Percentiles rank a stretch among this genome's conserved stretches.
Conservation (phyloP, 2,797 vertebrate species). For the Paramormyrops hopkinsi region DNA sequence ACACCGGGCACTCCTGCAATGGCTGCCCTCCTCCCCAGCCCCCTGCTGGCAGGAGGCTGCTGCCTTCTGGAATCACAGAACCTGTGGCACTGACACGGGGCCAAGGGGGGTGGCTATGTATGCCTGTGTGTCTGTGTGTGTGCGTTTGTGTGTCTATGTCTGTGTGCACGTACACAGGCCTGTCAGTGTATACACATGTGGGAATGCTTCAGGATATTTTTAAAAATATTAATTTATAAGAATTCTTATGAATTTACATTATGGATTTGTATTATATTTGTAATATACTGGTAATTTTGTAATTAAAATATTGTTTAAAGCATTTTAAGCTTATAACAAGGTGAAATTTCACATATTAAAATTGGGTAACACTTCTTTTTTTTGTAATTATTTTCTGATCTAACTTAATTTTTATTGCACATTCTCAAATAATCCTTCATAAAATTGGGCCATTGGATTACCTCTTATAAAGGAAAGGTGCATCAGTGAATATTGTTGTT, state of each 20-base stretch:
- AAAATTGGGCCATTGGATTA: not conserved
- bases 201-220: not conserved
- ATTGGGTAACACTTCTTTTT: not conserved
- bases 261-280: not conserved
- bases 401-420: not conserved
- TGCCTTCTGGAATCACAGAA: conserved; percentile 15
- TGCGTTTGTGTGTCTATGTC: not conserved
- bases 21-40: conserved; percentile 61
- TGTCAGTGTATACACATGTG: not conserved
- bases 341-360: not conserved
- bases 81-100: conserved; percentile 6
- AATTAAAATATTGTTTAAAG: not conserved
- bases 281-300: not conserved
- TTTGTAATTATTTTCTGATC: not conserved
- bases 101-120: not conserved
- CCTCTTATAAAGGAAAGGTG: not conserved
- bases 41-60: not conserved
- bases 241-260: not conserved
- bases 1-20: conserved; percentile 63
- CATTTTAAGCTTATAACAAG: not conserved
- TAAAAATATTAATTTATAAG: not conserved
- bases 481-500: not conserved
- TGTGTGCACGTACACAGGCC: not conserved
- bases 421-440: not conserved
- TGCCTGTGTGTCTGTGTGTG: not conserved